Evolutionary conservation across 2,797 vertebrate genomes (phyloP).

Genomic region (Hyperoplus immaculatus): DNA sequence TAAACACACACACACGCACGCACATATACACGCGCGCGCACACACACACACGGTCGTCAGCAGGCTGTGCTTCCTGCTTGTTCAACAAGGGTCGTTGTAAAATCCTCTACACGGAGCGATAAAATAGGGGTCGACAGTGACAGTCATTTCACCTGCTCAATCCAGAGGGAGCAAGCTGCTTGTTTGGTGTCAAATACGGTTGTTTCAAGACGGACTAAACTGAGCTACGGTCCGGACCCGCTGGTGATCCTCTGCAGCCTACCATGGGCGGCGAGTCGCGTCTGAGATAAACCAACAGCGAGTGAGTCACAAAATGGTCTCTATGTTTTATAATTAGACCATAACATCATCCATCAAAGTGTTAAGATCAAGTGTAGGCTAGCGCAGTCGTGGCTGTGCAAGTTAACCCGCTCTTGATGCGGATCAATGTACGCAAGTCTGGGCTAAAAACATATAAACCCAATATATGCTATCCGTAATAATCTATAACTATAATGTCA

Average conservation of each 20-base stretch:
- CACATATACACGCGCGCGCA: no score
- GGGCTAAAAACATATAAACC: background rate
- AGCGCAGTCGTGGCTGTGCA: background rate
- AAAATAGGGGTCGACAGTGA: background rate
- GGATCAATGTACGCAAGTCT: background rate
- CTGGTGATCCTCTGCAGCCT: slow-evolving; percentile 17
- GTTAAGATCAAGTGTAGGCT: background rate
- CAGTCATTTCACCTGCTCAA: background rate
- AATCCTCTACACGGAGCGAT: background rate
- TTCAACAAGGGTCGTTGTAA: background rate
- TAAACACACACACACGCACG: no score
- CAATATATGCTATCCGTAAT: background rate
- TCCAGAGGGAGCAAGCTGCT: background rate
- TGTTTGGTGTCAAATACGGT: background rate
- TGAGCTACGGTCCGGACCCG: slow-evolving; percentile 1
- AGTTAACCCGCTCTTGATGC: background rate
- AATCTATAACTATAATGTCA: background rate
- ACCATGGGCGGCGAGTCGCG: slow-evolving; percentile 33
- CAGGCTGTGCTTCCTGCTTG: slow-evolving; percentile 64
- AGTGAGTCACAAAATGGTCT: slow-evolving; percentile 55
- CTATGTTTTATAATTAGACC: slow-evolving; percentile 17
- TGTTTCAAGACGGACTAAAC: background rate
- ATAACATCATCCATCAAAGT: background rate
- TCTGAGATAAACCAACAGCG: slow-evolving; percentile 30
- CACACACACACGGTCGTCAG: background rate